Percentiles rank a stretch among this genome's conserved stretches.
phyloP scores from a whole-genome alignment of 2,113 vertebrate genomes.

The Vicugna pacos region DNA sequence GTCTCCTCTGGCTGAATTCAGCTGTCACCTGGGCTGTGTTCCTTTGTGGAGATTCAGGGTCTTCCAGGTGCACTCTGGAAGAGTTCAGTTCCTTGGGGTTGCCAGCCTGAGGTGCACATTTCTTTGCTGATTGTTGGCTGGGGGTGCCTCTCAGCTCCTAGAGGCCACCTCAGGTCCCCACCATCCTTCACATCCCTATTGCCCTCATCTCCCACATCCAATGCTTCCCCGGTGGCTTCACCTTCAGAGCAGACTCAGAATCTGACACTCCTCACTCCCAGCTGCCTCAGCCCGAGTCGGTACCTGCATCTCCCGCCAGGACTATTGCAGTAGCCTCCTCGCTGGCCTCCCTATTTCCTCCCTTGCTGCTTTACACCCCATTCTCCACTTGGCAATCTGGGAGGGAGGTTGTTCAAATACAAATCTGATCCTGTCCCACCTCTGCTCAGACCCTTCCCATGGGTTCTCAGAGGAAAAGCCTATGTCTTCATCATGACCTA shows the following conservation, averaged over 20 bases:
- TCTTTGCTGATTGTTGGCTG: background rate
- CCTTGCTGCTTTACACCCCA: background rate
- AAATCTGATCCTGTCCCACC: background rate
- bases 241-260: background rate
- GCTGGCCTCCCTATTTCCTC: background rate
- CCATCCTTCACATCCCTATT: background rate
- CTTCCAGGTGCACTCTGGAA: background rate
- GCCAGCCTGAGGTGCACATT: accelerated
- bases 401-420: background rate
- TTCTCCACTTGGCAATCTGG: background rate
- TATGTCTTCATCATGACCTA: background rate
- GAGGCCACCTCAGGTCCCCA: background rate
- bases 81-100: background rate
- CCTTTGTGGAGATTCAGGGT: background rate
- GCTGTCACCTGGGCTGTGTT: background rate
- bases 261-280: background rate
- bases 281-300: background rate
- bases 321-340: background rate
- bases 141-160: background rate
- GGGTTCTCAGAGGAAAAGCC: background rate
- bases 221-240: background rate
- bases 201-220: background rate
- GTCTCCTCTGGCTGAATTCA: background rate
- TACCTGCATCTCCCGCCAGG: background rate
- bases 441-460: background rate